Percentiles rank a stretch among this genome's conserved stretches.
Evolutionary conservation across 2,888 invertebrate species (phyloP).

Genomic region (Dysmachus trigonus): DNA sequence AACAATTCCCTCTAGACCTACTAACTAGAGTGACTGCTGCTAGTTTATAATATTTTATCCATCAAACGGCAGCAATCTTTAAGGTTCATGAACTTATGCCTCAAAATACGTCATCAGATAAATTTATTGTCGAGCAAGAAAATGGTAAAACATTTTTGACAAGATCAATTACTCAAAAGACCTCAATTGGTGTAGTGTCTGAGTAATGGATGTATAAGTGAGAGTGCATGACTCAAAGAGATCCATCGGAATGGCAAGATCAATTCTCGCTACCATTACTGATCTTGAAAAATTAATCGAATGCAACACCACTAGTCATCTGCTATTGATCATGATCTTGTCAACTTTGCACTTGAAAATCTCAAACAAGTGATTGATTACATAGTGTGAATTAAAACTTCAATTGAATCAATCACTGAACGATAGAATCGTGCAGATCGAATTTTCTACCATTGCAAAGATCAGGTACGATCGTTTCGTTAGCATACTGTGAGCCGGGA

Average conservation of each 20-base stretch:
- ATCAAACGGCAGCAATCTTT: neutral
- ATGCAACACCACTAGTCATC: neutral
- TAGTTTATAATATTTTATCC: slow-evolving; percentile 13
- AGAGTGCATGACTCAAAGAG: neutral
- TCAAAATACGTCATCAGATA: slow-evolving; percentile 35
- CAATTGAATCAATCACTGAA: slow-evolving; percentile 22
- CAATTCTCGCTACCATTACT: slow-evolving; percentile 14
- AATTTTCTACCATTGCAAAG: neutral
- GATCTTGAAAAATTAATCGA: slow-evolving; percentile 36
- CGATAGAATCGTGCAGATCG: neutral
- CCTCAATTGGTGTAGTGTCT: slow-evolving; percentile 7
- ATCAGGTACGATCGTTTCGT: neutral
- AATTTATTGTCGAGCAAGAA: slow-evolving; percentile 18
- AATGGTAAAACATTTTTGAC: slow-evolving; percentile 18
- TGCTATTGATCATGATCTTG: slow-evolving; percentile 33
- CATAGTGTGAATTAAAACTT: slow-evolving; percentile 21
- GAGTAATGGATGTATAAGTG: neutral
- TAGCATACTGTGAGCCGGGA: neutral
- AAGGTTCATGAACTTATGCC: slow-evolving; percentile 17
- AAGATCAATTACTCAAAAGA: slow-evolving; percentile 34
- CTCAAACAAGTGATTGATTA: slow-evolving; percentile 10
- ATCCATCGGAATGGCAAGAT: slow-evolving; percentile 7
- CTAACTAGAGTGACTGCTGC: neutral
- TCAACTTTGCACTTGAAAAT: slow-evolving; percentile 40
- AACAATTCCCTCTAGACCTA: neutral